phyloP scores from a whole-genome alignment of 2,888 invertebrate genomes.

The Nesidiocoris tenuis region DNA sequence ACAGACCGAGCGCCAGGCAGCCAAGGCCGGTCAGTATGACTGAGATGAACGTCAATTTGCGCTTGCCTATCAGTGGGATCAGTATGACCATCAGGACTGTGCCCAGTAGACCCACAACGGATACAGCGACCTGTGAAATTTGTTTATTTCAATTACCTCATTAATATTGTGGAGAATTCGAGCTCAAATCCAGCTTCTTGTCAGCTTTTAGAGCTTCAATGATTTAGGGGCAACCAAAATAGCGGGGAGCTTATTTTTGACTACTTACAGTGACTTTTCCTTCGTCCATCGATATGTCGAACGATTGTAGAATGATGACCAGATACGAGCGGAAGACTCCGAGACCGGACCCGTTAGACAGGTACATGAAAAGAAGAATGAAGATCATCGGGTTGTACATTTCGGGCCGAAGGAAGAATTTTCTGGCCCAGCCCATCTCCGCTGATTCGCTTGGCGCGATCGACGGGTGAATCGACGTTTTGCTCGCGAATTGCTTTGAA shows the following conservation, averaged over 20 bases:
- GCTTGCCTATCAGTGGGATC: conserved; percentile 52
- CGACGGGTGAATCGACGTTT: conserved; percentile 17
- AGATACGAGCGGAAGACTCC: conserved; percentile 44
- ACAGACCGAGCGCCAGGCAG: conserved; percentile 57
- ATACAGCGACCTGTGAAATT: conserved; percentile 44
- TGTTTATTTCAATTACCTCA: too few species aligned
- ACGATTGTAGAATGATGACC: conserved; percentile 40
- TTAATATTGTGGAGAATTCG: too few species aligned
- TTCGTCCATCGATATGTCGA: conserved; percentile 42
- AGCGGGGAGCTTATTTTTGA: too few species aligned
- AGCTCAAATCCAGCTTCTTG: too few species aligned
- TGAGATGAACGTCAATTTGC: conserved; percentile 56
- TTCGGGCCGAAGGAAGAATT: conserved; percentile 37
- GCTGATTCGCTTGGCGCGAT: conserved; percentile 13
- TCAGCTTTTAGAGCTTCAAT: too few species aligned
- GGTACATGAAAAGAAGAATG: conserved; percentile 39
- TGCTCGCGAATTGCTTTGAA: conserved; percentile 27
- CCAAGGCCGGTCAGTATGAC: conserved; percentile 56
- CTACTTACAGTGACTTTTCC: conserved; percentile 42
- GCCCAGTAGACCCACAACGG: conserved; percentile 45
- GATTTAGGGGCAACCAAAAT: too few species aligned
- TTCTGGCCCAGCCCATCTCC: background rate
- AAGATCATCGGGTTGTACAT: conserved; percentile 45
- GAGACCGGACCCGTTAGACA: conserved; percentile 46
- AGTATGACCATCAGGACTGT: conserved; percentile 48